Base-by-base conservation (phyloP, 37 sponge, comb jelly and placozoan genomes). In the Diacarnus erythraeanus region DNA sequence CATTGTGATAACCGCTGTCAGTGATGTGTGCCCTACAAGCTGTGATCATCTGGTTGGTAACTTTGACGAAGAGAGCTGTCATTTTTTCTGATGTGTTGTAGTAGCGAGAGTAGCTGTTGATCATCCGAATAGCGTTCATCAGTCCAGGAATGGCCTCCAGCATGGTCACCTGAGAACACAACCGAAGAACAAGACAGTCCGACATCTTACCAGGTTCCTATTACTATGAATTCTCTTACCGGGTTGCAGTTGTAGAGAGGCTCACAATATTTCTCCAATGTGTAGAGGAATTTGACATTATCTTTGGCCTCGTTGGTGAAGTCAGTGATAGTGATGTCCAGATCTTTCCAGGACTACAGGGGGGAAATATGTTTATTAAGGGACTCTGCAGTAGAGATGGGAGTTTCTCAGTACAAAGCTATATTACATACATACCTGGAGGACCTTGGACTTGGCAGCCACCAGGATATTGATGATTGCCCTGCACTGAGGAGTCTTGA, bases 201-300 rank as follows among this genome's bases (percentile, higher is more conserved):
- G n/a, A n/a, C n/a, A n/a, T n/a, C n/a, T n/a, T n/a, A n/a, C n/a
- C n/a, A n/a, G n/a, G n/a, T n/a, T n/a, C n/a, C n/a, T n/a, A n/a
- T 10, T 23, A 26, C 33, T 29, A 10, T 21, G 31, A 12, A 44
- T 9, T 12, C 1, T 29, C 91, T 73, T 69, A 93, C 98, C 29
- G 98, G 98, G 70, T 93, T 92, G 74, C 94, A 85, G 59, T 95
- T 95, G 90, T 98, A 95, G 54, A 98, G 83, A 41, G 98, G 98
- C 69, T 98, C 96, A 42, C 91, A 89, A 78, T 89, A 95, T 54
- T 93, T 95, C 88, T 95, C 94, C 85, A 98, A 83, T 6, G 98
- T 98, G 90, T 98, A 95, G 59, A 98, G 90, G 65, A 92, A 98
- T 89, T 98, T 98, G 44, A 98, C 98, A 80, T 98, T 98, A 86